Base-by-base conservation (phyloP, 2,888 invertebrate species). In the Gasteruption jaculator region DNA sequence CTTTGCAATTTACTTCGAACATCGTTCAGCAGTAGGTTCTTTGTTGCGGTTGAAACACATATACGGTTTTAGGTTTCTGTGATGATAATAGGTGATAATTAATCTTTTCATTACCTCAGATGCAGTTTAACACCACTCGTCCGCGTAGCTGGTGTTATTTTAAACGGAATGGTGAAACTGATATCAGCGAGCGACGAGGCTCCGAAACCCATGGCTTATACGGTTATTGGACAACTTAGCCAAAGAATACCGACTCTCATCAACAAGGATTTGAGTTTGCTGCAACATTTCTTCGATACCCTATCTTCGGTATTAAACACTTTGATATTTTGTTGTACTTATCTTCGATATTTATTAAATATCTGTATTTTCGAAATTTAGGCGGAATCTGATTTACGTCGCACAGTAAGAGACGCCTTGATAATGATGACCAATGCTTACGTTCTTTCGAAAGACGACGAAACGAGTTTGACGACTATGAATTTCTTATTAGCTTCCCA, bases 1-100 rank as follows among this genome's bases (percentile, higher is more conserved):
- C 91, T 1, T 73, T 94, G 10, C 85, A 86, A 68, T 91, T 89
- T 71, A 80, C 89, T 8, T 78, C 85, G 42, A 86, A 88, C 58
- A 79, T 92, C 32, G 83, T 91, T 31, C 80, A 83, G 65, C 81
- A 85, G 90, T 90, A 73, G 78, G 83, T 76, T 33, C n/a, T n/a
- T n/a, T n/a, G n/a, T n/a, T n/a, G n/a, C n/a, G n/a, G n/a, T 45
- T 38, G 10, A 27, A 12, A 18, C n/a, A 7, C 10, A 8, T n/a
- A 43, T 18, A 35, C 11, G 18, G n/a, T 43, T 43, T 8, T 3
- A 20, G 11, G 25, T 42, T 12, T 43, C 46, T 16, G 31, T 29
- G 8, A 14, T 12, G 32, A 21, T 14, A 37, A 25, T 24, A 35
- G 1, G 4, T 11, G 6, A 5, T 25, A 16, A 30, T 39, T 20